Conservation (phyloP, 2,888 invertebrate genomes). For the Dendrolimus pini region DNA sequence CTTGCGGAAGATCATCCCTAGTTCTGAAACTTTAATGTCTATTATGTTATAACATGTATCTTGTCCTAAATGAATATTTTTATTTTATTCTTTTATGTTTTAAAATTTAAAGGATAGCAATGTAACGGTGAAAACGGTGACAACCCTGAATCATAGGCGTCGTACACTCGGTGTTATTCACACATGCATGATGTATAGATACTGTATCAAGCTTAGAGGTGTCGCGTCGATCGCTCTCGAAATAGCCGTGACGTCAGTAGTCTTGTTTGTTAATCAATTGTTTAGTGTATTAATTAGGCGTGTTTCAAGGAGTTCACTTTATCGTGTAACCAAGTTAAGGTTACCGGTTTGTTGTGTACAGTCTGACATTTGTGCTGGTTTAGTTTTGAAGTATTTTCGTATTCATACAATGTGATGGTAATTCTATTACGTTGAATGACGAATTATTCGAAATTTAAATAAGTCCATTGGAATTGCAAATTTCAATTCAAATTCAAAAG, state of each 20-base stretch:
- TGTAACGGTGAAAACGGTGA: not conserved
- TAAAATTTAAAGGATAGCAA: too few species aligned
- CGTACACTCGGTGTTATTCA: not conserved
- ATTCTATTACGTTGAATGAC: not conserved
- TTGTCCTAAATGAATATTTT: too few species aligned
- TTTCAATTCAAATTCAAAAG: too few species aligned
- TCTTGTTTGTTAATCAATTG: not conserved
- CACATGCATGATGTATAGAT: not conserved
- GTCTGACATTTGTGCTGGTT: not conserved
- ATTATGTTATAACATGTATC: too few species aligned
- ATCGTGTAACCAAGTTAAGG: not conserved
- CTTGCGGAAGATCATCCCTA: too few species aligned
- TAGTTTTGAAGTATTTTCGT: not conserved
- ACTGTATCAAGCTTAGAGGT: not conserved
- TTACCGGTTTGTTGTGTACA: not conserved
- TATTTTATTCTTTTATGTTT: too few species aligned
- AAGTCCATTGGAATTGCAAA: too few species aligned
- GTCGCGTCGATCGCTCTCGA: not conserved
- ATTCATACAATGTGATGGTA: too few species aligned
- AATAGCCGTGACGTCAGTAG: not conserved
- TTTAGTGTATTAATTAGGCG: not conserved
- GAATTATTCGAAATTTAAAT: not conserved
- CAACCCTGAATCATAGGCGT: not conserved
- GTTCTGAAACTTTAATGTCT: too few species aligned
- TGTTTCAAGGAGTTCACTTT: not conserved